Evolutionary conservation across 2,888 invertebrate species (phyloP).

Genomic region (Lithophane semibrunnea): DNA sequence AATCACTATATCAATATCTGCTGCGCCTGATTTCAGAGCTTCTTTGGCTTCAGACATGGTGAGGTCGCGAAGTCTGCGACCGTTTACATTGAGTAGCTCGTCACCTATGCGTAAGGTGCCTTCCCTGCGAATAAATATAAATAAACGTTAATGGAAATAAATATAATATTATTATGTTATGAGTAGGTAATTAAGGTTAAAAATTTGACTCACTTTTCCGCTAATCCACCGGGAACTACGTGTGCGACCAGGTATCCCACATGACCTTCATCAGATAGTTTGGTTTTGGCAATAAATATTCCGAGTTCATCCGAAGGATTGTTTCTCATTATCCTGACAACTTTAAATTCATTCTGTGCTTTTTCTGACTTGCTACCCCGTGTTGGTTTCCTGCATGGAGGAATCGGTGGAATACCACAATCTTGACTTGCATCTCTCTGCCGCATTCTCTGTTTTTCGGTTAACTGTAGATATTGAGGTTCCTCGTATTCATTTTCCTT

Average conservation of each 20-base stretch:
- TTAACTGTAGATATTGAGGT: constrained; percentile 86
- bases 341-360: constrained; percentile 82
- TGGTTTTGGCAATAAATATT: constrained; percentile 93
- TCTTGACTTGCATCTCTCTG: constrained; percentile 84
- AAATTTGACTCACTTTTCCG: constrained; percentile 90
- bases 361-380: constrained; percentile 80
- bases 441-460: constrained; percentile 88
- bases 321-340: constrained; percentile 90
- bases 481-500: constrained; percentile 81
- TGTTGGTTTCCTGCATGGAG: constrained; percentile 83
- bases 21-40: constrained; percentile 91
- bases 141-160: constrained; percentile 32
- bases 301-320: constrained; percentile 92
- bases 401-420: constrained; percentile 88
- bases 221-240: constrained; percentile 93
- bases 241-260: constrained; percentile 93
- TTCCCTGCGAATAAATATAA: constrained; percentile 86
- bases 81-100: constrained; percentile 93
- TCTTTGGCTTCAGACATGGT: constrained; percentile 92
- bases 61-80: constrained; percentile 92
- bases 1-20: constrained; percentile 92
- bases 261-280: constrained; percentile 90
- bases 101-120: constrained; percentile 93
- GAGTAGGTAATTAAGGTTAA: constrained; percentile 11
- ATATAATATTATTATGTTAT: constrained; percentile 14